These are phyloP conservation scores for Stegophylla sp. DNA, from an alignment of 2,888 invertebrate genomes.

Conservation along the genomic window DNA sequence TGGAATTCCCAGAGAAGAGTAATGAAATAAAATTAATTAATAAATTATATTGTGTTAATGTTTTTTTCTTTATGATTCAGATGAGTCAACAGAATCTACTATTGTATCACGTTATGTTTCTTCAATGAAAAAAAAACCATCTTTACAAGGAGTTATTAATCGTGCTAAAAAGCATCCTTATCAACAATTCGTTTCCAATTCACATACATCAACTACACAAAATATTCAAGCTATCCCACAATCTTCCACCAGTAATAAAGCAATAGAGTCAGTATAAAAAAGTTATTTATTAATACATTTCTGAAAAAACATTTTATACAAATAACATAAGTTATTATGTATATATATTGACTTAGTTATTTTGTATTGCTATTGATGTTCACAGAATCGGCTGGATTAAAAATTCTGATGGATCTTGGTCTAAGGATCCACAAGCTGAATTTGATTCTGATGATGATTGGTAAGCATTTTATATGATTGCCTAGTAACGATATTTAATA, in stretches of 20 bases:
- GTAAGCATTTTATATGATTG: conserved; percentile 39
- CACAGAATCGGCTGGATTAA: conserved; percentile 63
- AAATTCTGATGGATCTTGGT: conserved; percentile 62
- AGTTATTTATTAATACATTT: conserved; percentile 28
- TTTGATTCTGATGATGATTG: conserved; percentile 63
- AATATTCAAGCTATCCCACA: not conserved
- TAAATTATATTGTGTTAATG: conserved; percentile 7
- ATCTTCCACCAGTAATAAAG: not conserved
- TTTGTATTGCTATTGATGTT: conserved; percentile 29
- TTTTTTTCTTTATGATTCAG: conserved; percentile 7
- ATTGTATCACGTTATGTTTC: conserved; percentile 45
- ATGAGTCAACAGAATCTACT: conserved; percentile 20
- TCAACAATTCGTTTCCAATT: not conserved
- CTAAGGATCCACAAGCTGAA: conserved; percentile 62
- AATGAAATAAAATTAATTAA: not conserved
- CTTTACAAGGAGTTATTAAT: conserved; percentile 29
- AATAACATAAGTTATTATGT: conserved; percentile 11
- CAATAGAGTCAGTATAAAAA: conserved; percentile 26
- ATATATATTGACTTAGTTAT: conserved; percentile 16
- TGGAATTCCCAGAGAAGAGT: conserved; percentile 31
- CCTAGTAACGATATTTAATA: conserved; percentile 16
- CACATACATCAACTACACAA: not conserved
- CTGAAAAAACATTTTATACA: conserved; percentile 39
- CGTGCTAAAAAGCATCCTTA: conserved; percentile 31
- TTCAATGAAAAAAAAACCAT: conserved; percentile 48